phyloP scores from a whole-genome alignment of 2,797 vertebrate species.

The Mustela erminea region DNA sequence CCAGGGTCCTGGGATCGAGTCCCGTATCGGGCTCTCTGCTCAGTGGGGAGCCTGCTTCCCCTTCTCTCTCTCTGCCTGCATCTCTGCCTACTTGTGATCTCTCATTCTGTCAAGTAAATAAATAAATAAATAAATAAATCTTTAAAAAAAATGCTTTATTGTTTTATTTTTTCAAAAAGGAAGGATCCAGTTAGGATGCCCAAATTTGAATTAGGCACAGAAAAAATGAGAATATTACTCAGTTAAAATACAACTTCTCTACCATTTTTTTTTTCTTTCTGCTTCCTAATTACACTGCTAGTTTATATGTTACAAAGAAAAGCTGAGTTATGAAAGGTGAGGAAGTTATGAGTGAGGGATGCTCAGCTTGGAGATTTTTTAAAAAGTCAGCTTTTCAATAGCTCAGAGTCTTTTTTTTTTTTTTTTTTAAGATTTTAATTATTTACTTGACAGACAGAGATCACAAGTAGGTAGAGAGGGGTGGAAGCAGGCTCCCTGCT shows the following conservation, averaged over 20 bases:
- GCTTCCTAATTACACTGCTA: not conserved
- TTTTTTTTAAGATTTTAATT: too few relatives aligned
- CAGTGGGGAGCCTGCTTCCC: too few relatives aligned
- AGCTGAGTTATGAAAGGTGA: not conserved
- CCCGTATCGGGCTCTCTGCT: too few relatives aligned
- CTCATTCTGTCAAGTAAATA: too few relatives aligned
- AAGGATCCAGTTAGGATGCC: not conserved
- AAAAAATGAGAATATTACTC: not conserved
- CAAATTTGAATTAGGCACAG: not conserved
- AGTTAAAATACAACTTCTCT: not conserved
- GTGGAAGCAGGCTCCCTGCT: too few relatives aligned
- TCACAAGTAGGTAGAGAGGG: too few relatives aligned
- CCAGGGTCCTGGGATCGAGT: too few relatives aligned
- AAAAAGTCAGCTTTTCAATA: not conserved
- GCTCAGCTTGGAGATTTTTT: constrained; percentile 41
- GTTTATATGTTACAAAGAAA: constrained; percentile 31
- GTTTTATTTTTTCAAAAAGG: not conserved
- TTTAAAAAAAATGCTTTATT: too few relatives aligned
- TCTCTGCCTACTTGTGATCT: too few relatives aligned
- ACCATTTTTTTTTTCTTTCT: not conserved
- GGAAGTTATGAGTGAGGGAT: constrained; percentile 6
- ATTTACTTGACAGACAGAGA: too few relatives aligned
- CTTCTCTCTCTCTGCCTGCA: too few relatives aligned
- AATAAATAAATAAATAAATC: too few relatives aligned
- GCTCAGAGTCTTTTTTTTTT: not conserved